A percentile compares a stretch with the other conserved stretches of the same genome.
These are phyloP conservation scores for Hippocampus comes DNA, from an alignment of 2,113 vertebrate genomes.

Conservation along the genomic window DNA sequence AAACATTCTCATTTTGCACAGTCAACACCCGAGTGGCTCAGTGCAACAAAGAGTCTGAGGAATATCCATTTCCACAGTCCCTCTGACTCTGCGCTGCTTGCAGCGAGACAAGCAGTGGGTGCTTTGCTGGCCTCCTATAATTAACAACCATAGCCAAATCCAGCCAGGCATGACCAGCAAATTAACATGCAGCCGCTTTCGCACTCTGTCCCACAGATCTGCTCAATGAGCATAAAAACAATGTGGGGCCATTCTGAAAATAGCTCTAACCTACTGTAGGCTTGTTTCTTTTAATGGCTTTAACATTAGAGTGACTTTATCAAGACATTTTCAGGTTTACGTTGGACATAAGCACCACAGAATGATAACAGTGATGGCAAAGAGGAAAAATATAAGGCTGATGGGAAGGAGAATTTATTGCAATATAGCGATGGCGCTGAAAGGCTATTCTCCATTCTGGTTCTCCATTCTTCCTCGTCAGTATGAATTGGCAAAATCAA, in stretches of 20 bases:
- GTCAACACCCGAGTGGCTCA: constrained; percentile 10
- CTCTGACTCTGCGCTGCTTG: constrained; percentile 18
- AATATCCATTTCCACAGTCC: constrained; percentile 7
- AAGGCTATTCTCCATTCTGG: not conserved
- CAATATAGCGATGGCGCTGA: not conserved
- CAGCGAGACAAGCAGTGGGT: constrained; percentile 37
- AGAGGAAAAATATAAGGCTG: not conserved
- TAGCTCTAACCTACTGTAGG: constrained; percentile 27
- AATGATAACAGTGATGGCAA: not conserved
- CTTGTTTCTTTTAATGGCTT: not conserved
- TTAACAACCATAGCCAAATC: constrained; percentile 69
- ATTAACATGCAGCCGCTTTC: constrained; percentile 68
- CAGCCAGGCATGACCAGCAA: constrained; percentile 65
- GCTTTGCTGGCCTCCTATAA: constrained; percentile 63
- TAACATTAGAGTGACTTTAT: not conserved
- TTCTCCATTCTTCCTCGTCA: not conserved
- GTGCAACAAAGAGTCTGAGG: constrained; percentile 8
- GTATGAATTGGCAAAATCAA: not conserved
- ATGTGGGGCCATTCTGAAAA: constrained; percentile 52
- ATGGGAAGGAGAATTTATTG: not conserved
- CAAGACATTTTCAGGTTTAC: not conserved
- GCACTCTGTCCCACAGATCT: constrained; percentile 57
- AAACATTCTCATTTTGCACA: constrained; percentile 13
- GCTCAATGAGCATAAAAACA: constrained; percentile 64
- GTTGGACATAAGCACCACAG: not conserved